Percentiles rank a stretch among this genome's conserved stretches.
These are phyloP conservation scores for Pseudois nayaur DNA, from an alignment of 2,113 vertebrate species.

Conservation along the genomic window DNA sequence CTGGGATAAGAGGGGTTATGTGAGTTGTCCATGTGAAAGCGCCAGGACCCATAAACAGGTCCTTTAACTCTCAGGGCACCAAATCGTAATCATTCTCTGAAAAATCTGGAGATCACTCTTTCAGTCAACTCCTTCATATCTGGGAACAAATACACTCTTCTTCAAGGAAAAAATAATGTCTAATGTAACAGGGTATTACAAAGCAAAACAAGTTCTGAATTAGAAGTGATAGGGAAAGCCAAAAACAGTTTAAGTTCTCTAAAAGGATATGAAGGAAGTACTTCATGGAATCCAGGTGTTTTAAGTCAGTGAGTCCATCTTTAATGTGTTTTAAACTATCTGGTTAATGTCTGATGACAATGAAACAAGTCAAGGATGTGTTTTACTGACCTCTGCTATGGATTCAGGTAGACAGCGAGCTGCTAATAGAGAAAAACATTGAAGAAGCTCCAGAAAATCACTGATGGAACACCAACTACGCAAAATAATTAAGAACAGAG, in stretches of 20 bases:
- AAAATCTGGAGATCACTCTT: neutral
- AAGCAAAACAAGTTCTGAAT: neutral
- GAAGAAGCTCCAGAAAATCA: neutral
- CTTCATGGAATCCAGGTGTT: neutral
- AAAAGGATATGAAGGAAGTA: neutral
- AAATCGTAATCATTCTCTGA: neutral
- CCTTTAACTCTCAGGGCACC: neutral
- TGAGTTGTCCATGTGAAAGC: neutral
- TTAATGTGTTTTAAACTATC: neutral
- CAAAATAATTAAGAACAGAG: slow-evolving; percentile 46
- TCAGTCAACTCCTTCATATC: neutral
- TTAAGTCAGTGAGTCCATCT: neutral
- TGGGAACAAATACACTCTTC: neutral
- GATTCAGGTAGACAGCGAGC: neutral
- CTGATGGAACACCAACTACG: neutral
- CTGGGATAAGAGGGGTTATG: neutral
- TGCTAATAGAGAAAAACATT: neutral
- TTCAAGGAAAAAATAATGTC: neutral
- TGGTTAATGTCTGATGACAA: neutral
- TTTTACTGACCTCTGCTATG: neutral
- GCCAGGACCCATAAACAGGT: neutral
- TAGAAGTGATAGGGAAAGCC: neutral
- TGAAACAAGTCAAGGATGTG: neutral
- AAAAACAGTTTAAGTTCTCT: neutral
- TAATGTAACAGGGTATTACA: neutral